Conservation (phyloP, 1,140 invertebrate species). For the Bombus sibiricus region DNA sequence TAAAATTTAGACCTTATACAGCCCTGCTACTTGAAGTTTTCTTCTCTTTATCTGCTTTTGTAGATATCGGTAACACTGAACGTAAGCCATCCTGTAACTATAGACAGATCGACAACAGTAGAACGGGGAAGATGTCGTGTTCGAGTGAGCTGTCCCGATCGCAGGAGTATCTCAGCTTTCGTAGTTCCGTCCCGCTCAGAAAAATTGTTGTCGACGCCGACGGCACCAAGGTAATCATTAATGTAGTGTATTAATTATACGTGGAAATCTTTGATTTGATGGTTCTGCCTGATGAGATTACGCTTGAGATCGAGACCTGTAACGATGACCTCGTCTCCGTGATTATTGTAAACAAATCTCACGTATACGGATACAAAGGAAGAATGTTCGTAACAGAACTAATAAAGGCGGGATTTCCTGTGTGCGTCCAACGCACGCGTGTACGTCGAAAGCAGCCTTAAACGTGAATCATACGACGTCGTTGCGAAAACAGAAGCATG, state of each 20-base stretch:
- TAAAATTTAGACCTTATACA: background rate
- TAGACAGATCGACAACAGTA: conserved; percentile 5
- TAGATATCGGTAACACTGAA: conserved; percentile 24
- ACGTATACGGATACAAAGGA: too few species aligned
- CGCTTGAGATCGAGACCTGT: background rate
- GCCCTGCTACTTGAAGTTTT: background rate
- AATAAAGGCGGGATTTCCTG: too few species aligned
- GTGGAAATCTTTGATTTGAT: background rate
- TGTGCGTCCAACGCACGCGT: too few species aligned
- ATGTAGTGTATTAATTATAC: background rate
- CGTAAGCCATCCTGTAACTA: background rate
- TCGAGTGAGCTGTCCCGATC: conserved; percentile 89
- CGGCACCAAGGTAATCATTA: conserved; percentile 86
- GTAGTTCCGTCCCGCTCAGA: conserved; percentile 91
- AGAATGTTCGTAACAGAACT: too few species aligned
- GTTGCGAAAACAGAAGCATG: too few species aligned
- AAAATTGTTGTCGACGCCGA: conserved; percentile 92
- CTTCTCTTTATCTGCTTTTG: background rate
- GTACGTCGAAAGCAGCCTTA: too few species aligned
- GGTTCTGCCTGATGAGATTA: background rate
- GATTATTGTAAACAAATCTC: conserved; percentile 1
- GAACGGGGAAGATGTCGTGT: conserved; percentile 67
- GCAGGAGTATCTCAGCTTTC: conserved; percentile 93
- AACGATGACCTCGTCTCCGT: background rate
- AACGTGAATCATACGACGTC: too few species aligned